Evolutionary conservation across 2,797 vertebrate species (phyloP).

Genomic region (Hemibagrus guttatus): DNA sequence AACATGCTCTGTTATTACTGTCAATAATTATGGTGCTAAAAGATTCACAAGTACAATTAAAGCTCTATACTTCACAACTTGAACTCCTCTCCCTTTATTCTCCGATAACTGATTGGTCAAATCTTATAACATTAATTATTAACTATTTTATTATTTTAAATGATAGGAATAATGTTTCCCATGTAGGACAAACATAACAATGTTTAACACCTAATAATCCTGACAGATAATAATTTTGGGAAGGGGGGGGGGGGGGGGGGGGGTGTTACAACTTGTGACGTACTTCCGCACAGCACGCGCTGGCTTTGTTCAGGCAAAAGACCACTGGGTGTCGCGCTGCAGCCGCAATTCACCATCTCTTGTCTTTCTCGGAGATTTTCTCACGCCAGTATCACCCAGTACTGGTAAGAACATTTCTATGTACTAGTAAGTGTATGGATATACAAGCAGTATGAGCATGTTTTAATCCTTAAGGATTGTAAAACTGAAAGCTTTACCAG

Average conservation of each 20-base stretch:
- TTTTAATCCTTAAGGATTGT: neutral
- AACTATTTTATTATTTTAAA: neutral
- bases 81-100: neutral
- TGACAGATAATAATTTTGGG: neutral
- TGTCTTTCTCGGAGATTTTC: slow-evolving; percentile 8
- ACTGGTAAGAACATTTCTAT: slow-evolving; percentile 41
- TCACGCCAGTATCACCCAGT: neutral
- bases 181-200: neutral
- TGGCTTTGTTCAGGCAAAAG: slow-evolving; percentile 20
- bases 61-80: neutral
- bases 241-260: too few relatives aligned
- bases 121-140: neutral
- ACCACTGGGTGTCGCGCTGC: slow-evolving; percentile 51
- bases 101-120: neutral
- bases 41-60: neutral
- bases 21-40: neutral
- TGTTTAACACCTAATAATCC: neutral
- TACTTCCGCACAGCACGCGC: slow-evolving; percentile 19
- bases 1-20: neutral
- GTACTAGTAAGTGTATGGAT: neutral
- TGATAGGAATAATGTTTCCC: neutral
- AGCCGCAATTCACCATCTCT: neutral
- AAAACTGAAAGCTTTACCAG: neutral
- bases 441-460: neutral
- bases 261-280: neutral